phyloP scores from a whole-genome alignment of 2,888 invertebrate genomes.

The Parthenolecanium corni region DNA sequence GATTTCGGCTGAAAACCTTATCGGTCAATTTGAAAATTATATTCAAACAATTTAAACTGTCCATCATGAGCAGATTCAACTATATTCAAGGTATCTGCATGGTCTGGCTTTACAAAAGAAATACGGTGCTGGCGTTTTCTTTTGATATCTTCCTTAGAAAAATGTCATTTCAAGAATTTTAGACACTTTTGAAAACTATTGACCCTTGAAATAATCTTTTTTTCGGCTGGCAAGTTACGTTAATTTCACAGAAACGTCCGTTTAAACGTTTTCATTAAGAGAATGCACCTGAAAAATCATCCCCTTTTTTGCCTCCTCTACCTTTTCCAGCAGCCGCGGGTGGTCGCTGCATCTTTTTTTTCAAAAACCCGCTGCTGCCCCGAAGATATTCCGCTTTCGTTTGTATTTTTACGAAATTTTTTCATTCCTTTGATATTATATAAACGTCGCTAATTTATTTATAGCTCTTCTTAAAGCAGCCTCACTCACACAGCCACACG shows the following conservation, averaged over 20 bases:
- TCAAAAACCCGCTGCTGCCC: no score
- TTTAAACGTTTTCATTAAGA: constrained; percentile 27
- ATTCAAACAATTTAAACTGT: constrained; percentile 26
- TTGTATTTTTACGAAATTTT: no score
- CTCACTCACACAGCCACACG: no score
- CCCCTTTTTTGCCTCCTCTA: constrained; percentile 14
- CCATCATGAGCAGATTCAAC: constrained; percentile 16
- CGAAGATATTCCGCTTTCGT: no score
- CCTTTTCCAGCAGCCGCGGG: no score
- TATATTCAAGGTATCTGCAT: neutral
- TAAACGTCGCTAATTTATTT: no score
- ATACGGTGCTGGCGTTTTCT: no score
- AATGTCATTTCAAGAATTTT: constrained; percentile 23
- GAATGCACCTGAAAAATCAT: constrained; percentile 8
- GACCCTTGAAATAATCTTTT: constrained; percentile 26
- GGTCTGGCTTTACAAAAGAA: no score
- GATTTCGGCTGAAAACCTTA: constrained; percentile 1
- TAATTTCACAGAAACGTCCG: constrained; percentile 24
- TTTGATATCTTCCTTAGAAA: neutral
- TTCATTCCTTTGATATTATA: no score
- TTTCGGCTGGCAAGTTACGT: constrained; percentile 18
- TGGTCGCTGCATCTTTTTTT: no score
- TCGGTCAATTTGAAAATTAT: constrained; percentile 26
- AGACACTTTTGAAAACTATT: constrained; percentile 17
- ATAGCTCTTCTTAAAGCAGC: no score